Percentiles rank a stretch among this genome's conserved stretches.
Conservation (phyloP, 2,797 vertebrate genomes). For the Cossypha polioptera region DNA sequence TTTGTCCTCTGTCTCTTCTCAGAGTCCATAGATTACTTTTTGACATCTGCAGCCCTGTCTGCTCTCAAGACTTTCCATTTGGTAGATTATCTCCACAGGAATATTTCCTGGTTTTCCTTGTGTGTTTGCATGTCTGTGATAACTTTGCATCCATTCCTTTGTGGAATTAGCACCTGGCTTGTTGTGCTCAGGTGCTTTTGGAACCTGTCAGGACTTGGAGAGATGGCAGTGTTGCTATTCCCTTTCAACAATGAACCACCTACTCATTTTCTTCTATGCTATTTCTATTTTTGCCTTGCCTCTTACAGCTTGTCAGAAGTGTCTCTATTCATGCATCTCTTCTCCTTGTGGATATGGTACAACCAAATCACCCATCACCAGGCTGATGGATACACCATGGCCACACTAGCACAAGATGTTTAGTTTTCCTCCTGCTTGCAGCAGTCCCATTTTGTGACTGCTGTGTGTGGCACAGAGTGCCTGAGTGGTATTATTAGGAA, state of each 20-base stretch:
- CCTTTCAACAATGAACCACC: not conserved
- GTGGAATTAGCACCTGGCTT: rapidly evolving
- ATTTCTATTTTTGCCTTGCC: not conserved
- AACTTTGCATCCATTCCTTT: not conserved
- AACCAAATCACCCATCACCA: not conserved
- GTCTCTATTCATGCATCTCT: not conserved
- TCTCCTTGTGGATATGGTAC: not conserved
- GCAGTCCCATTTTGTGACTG: not conserved
- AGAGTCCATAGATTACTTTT: not conserved
- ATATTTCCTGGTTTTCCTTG: not conserved
- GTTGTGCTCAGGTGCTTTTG: not conserved
- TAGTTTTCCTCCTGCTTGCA: not conserved
- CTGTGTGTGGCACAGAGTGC: not conserved
- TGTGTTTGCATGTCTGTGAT: not conserved
- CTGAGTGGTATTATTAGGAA: not conserved
- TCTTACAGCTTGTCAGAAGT: not conserved
- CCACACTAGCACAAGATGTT: not conserved
- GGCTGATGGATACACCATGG: not conserved
- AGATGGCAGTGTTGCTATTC: not conserved
- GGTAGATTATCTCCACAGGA: not conserved
- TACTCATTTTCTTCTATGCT: not conserved
- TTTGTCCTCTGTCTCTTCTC: not conserved
- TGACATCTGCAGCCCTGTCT: not conserved
- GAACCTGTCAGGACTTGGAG: not conserved
- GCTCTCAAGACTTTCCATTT: not conserved